Evolutionary conservation across 2,797 vertebrate genomes (phyloP).

Genomic region (Zenarchopterus dispar): DNA sequence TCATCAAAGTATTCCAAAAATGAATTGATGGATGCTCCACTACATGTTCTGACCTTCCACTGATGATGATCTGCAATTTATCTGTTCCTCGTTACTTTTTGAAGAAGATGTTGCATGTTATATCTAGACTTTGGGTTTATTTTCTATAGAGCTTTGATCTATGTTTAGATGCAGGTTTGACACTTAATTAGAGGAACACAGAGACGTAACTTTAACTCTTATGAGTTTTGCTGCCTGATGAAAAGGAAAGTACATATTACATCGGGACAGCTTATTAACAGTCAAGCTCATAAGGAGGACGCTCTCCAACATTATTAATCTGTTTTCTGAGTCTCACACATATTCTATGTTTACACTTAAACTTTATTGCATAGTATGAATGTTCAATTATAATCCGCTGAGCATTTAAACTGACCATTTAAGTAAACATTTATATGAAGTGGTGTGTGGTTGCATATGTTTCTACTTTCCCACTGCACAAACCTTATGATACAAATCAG

Average conservation of each 20-base stretch:
- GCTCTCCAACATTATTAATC: background rate
- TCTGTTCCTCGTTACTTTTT: constrained; percentile 3
- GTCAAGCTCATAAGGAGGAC: constrained; percentile 11
- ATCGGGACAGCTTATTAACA: constrained; percentile 6
- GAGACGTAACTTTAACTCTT: constrained; percentile 31
- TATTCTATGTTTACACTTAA: background rate
- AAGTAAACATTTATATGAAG: background rate
- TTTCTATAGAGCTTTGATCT: constrained; percentile 9
- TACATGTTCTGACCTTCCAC: too few relatives aligned
- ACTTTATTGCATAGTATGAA: background rate
- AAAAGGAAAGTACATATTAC: background rate
- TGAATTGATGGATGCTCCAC: too few relatives aligned
- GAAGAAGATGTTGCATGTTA: constrained; percentile 16
- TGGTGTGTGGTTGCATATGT: background rate
- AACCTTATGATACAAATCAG: background rate
- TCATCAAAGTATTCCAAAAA: background rate
- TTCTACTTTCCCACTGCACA: background rate
- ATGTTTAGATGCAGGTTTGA: constrained; percentile 43
- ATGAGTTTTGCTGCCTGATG: constrained; percentile 1
- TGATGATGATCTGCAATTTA: constrained; percentile 1
- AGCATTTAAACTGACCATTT: constrained; percentile 13
- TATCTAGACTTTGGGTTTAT: background rate
- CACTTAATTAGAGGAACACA: constrained; percentile 24
- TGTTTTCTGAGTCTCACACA: too few relatives aligned
- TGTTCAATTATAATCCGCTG: background rate